Base-by-base conservation (phyloP, 2,888 invertebrate species). In the Neoascia interrupta region DNA sequence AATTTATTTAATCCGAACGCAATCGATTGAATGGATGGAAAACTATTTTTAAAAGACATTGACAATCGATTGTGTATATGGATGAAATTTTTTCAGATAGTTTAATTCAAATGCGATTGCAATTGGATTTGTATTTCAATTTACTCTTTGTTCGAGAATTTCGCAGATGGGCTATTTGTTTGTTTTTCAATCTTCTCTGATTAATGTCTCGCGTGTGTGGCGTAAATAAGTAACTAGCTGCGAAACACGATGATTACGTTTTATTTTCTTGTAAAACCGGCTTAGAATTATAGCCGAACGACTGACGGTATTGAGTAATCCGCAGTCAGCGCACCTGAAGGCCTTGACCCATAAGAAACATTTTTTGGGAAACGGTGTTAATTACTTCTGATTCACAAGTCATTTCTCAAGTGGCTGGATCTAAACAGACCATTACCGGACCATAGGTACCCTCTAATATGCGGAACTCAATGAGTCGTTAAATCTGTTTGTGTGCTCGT, bases 11-110 rank as follows among this genome's bases (percentile, higher is more conserved):
- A 56, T 51, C 41, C 56, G 28, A 63, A 43, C n/a, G 37, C 41
- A 56, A 75, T 75, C 75, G 56, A 75, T 69, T 51, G 56, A 51
- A 63, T 19, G 51, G 61, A 56, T 75, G 37, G 51, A 63, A 68
- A 63, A 63, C 75, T 75, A 75, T 70, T 69, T 74, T 61, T 54
- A 74, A 61, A 66, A 51, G 16, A 34, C 63, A 45, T 61, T 72
- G 76, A 53, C 76, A 70, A 70, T 70, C 76, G 76, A 70, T 64
- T 63, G 56, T n/a, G n/a, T n/a, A n/a, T n/a, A n/a, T n/a, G n/a
- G n/a, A n/a, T n/a, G n/a, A n/a, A n/a, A n/a, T n/a, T n/a, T n/a
- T n/a, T n/a, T n/a, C n/a, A n/a, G n/a, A n/a, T n/a, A n/a, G n/a
- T n/a, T n/a, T n/a, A n/a, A n/a, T n/a, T n/a, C n/a, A n/a, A n/a